Percentiles rank a stretch among this genome's conserved stretches.
These are phyloP conservation scores for Drosophila nebulosa DNA, from an alignment of 1,140 invertebrate species.

Conservation along the genomic window DNA sequence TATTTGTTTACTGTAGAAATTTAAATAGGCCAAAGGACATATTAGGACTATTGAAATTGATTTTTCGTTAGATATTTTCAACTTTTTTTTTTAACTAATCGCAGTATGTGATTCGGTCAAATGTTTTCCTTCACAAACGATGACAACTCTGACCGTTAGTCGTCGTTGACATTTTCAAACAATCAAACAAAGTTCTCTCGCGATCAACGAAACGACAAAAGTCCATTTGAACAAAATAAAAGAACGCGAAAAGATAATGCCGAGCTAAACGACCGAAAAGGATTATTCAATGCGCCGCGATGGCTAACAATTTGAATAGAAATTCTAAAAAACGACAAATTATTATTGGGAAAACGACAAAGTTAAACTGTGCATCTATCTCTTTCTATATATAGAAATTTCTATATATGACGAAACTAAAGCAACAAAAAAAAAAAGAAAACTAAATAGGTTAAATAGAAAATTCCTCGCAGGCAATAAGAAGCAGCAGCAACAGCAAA, in stretches of 20 bases:
- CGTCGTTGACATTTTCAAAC: slow-evolving; percentile 46
- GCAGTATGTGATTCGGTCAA: background rate
- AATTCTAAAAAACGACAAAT: slow-evolving; percentile 16
- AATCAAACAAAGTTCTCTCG: slow-evolving; percentile 22
- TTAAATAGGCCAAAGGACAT: too few species aligned
- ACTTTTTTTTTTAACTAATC: background rate
- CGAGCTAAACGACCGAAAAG: slow-evolving; percentile 49
- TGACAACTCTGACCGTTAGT: slow-evolving; percentile 34
- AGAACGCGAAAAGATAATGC: slow-evolving; percentile 38
- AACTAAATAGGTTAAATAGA: slow-evolving; percentile 71
- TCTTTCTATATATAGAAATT: slow-evolving; percentile 64
- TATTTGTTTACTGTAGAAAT: too few species aligned
- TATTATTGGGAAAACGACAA: slow-evolving; percentile 38
- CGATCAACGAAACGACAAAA: slow-evolving; percentile 6
- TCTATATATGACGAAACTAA: slow-evolving; percentile 61
- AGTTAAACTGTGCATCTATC: slow-evolving; percentile 40
- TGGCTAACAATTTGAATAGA: slow-evolving; percentile 40
- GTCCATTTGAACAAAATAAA: background rate
- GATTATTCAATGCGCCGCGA: slow-evolving; percentile 72
- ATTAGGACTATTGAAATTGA: too few species aligned
- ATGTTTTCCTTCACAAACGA: background rate
- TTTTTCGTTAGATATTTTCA: too few species aligned
- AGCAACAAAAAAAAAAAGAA: slow-evolving; percentile 64
- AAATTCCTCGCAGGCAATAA: slow-evolving; percentile 27
- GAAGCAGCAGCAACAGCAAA: background rate